Conservation (phyloP, 1,140 invertebrate genomes). For the Teleogryllus occipitalis region DNA sequence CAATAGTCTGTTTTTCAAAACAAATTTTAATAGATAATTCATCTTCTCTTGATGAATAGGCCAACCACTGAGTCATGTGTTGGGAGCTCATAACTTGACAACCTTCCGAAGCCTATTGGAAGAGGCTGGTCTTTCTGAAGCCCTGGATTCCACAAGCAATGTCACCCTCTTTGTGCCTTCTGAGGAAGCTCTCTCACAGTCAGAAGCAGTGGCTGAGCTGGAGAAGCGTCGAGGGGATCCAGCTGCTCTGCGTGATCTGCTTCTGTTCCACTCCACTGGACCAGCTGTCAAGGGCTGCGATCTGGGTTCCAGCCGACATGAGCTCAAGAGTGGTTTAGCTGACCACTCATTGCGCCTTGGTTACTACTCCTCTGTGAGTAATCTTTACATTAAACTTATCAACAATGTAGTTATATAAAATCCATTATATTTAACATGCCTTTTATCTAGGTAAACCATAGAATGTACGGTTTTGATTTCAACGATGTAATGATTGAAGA, state of each 20-base stretch:
- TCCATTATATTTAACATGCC: too few species aligned
- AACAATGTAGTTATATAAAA: too few species aligned
- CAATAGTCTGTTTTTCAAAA: too few species aligned
- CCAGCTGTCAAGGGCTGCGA: conserved; percentile 41
- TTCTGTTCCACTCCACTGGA: conserved; percentile 48
- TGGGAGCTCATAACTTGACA: conserved; percentile 36
- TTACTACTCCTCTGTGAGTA: conserved; percentile 44
- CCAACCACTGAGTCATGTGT: conserved; percentile 31
- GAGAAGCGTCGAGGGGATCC: conserved; percentile 33
- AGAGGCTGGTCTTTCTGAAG: conserved; percentile 35
- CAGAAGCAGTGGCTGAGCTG: conserved; percentile 38
- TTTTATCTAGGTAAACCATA: too few species aligned
- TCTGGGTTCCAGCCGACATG: conserved; percentile 40
- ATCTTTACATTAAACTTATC: background rate
- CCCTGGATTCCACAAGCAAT: conserved; percentile 36
- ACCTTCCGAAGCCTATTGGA: conserved; percentile 37
- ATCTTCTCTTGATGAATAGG: conserved; percentile 26
- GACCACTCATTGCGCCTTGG: conserved; percentile 45
- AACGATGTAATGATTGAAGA: too few species aligned
- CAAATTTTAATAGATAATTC: too few species aligned
- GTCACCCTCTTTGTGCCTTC: conserved; percentile 47
- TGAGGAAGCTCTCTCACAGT: conserved; percentile 38
- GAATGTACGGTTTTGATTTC: too few species aligned
- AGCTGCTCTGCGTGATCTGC: conserved; percentile 41
- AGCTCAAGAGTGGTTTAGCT: conserved; percentile 36